Percentiles rank a stretch among this genome's conserved stretches.
Evolutionary conservation across 2,797 vertebrate genomes (phyloP).

Genomic region (Dendrocincla tyrannina): DNA sequence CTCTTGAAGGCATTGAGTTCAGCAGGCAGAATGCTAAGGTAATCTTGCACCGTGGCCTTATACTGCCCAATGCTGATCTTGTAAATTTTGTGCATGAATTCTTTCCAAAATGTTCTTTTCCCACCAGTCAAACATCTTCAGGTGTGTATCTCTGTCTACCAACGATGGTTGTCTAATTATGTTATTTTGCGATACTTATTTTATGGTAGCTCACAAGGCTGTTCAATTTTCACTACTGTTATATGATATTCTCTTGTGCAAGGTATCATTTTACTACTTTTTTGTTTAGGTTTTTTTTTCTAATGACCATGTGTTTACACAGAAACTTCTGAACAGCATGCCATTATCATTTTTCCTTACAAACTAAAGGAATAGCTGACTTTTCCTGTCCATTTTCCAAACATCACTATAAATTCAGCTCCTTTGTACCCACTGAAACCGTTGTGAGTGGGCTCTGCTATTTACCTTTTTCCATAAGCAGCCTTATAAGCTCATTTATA

Average conservation of each 20-base stretch:
- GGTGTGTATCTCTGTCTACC: not conserved
- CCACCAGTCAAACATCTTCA: not conserved
- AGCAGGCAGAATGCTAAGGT: not conserved
- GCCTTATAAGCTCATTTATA: not conserved
- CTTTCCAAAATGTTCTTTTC: not conserved
- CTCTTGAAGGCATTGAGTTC: not conserved
- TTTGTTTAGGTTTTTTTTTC: not conserved
- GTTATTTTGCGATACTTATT: not conserved
- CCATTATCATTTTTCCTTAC: not conserved
- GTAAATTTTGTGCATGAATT: not conserved
- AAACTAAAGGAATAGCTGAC: not conserved
- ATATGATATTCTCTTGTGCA: not conserved
- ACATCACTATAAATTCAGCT: not conserved
- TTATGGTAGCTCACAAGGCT: not conserved
- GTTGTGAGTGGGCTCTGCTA: not conserved
- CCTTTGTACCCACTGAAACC: not conserved
- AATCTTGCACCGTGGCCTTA: not conserved
- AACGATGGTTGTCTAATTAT: not conserved
- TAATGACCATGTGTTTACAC: not conserved
- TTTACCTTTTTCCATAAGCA: not conserved
- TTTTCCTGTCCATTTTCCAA: not conserved
- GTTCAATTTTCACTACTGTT: not conserved
- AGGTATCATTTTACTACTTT: not conserved
- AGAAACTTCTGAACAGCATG: not conserved
- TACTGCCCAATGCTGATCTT: not conserved